phyloP scores from a whole-genome alignment of 1,140 invertebrate genomes.

The Cydia strobilella region DNA sequence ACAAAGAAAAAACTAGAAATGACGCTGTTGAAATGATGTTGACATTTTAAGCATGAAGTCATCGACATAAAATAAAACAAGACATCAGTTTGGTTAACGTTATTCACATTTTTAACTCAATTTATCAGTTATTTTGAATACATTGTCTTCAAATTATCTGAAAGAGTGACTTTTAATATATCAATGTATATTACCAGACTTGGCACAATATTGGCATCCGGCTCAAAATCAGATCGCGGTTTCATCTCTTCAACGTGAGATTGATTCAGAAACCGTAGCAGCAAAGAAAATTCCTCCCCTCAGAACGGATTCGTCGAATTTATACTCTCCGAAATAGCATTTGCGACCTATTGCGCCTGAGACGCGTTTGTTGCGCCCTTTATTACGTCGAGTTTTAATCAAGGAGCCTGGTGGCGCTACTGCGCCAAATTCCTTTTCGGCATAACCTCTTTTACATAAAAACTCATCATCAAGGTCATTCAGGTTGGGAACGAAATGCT shows the following conservation, averaged over 20 bases:
- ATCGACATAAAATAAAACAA: too few relatives aligned
- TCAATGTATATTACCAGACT: neutral
- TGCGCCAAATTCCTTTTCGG: too few relatives aligned
- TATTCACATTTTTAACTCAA: neutral
- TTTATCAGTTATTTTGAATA: neutral
- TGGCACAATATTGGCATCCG: neutral
- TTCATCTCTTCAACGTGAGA: constrained; percentile 7
- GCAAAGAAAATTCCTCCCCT: neutral
- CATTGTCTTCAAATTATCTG: neutral
- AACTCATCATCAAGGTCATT: too few relatives aligned
- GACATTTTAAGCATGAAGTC: too few relatives aligned
- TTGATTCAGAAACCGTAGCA: neutral
- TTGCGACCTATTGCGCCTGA: neutral
- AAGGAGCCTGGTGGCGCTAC: too few relatives aligned
- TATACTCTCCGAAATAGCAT: neutral
- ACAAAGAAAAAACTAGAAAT: too few relatives aligned
- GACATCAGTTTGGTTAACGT: too few relatives aligned
- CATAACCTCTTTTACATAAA: too few relatives aligned
- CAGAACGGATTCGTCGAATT: neutral
- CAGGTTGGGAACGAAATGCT: too few relatives aligned
- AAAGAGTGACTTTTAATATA: constrained; percentile 2
- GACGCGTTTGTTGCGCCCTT: constrained; percentile 70
- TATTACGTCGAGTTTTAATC: constrained; percentile 77
- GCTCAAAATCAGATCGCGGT: neutral
- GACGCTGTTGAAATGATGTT: too few relatives aligned